These are phyloP conservation scores for Hartigia nigra DNA, from an alignment of 2,888 invertebrate species.

Conservation along the genomic window DNA sequence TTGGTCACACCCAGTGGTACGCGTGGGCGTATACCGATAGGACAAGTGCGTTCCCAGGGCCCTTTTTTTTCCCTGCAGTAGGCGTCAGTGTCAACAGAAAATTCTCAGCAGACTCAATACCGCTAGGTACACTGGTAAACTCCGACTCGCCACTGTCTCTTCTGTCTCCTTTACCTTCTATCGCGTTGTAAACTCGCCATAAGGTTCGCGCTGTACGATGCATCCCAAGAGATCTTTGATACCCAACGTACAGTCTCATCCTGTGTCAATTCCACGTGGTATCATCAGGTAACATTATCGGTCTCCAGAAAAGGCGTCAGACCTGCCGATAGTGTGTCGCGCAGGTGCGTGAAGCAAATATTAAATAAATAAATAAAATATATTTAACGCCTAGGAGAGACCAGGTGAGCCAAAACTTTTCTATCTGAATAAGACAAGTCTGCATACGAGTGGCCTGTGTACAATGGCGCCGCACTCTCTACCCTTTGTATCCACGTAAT, in stretches of 20 bases:
- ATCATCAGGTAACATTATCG: background rate
- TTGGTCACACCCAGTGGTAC: slow-evolving; percentile 1
- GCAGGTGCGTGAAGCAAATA: background rate
- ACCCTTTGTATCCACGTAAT: background rate
- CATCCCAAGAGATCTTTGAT: background rate
- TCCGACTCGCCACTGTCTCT: background rate
- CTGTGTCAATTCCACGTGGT: background rate
- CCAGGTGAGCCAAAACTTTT: background rate
- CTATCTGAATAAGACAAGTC: background rate
- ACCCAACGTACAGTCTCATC: background rate
- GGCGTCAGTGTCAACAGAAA: slow-evolving; percentile 1
- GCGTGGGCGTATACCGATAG: slow-evolving; percentile 5
- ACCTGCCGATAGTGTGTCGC: no score
- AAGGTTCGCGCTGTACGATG: background rate
- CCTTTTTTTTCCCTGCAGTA: background rate
- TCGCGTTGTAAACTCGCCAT: background rate
- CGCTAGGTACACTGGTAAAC: background rate
- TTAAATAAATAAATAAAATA: no score
- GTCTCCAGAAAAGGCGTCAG: no score
- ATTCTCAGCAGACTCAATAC: background rate
- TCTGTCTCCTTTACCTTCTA: background rate
- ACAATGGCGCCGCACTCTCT: background rate
- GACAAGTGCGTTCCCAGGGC: slow-evolving; percentile 6
- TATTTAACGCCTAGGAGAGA: background rate
- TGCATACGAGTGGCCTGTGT: no score